Conservation (phyloP, 2,888 invertebrate genomes). For the Hypercompe scribonia region DNA sequence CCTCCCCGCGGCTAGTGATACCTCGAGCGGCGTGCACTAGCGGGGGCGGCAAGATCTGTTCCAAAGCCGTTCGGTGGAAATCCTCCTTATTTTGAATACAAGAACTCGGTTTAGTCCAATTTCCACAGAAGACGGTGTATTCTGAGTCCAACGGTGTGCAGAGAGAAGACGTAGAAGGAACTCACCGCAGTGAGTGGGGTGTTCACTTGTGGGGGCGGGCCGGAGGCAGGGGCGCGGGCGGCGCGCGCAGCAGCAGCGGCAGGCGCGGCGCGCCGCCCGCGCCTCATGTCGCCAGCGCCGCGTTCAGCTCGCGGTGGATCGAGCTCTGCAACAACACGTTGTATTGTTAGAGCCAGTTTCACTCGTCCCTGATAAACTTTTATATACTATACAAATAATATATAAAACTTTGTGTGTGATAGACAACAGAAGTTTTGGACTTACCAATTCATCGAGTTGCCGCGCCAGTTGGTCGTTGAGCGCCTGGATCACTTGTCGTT, state of each 20-base stretch:
- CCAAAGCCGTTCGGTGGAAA: too few relatives aligned
- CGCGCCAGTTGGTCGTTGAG: slow-evolving; percentile 94
- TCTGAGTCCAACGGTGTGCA: background rate
- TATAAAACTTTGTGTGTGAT: too few relatives aligned
- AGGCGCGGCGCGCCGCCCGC: slow-evolving; percentile 68
- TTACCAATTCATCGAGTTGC: slow-evolving; percentile 91
- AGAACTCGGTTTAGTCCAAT: too few relatives aligned
- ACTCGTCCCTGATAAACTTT: too few relatives aligned
- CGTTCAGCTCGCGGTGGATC: slow-evolving; percentile 93
- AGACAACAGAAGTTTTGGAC: slow-evolving; percentile 21
- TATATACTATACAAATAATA: too few relatives aligned
- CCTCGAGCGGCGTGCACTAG: too few relatives aligned
- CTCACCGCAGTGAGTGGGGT: slow-evolving; percentile 9
- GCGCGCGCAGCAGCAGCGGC: slow-evolving; percentile 59
- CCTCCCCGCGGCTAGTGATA: too few relatives aligned
- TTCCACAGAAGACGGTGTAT: too few relatives aligned
- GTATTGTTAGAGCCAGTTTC: background rate
- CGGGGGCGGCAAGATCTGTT: too few relatives aligned
- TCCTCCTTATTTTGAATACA: too few relatives aligned
- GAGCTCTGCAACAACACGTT: slow-evolving; percentile 76
- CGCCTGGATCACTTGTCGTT: slow-evolving; percentile 92
- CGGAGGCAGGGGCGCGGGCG: slow-evolving; percentile 27
- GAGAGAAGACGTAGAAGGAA: slow-evolving; percentile 20
- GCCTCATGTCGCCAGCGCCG: slow-evolving; percentile 92
- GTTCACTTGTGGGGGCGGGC: too few relatives aligned